Evolutionary conservation across 2,888 invertebrate species (phyloP).

Genomic region (Microdon myrmicae): DNA sequence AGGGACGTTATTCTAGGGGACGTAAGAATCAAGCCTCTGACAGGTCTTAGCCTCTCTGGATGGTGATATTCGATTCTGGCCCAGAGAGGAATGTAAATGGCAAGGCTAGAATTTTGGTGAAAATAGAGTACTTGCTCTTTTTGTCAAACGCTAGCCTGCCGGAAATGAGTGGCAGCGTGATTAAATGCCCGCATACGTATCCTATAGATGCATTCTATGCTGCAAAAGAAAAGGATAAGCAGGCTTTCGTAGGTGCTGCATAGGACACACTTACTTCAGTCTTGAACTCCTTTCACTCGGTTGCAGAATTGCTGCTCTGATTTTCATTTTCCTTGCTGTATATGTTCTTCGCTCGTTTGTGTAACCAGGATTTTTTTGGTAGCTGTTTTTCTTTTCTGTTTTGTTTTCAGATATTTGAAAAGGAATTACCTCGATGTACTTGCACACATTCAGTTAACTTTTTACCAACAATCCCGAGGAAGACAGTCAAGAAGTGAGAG

Average conservation of each 20-base stretch:
- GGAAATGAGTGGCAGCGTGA: constrained; percentile 28
- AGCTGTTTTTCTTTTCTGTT: constrained; percentile 9
- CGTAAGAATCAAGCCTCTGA: constrained; percentile 44
- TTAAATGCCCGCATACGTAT: too few relatives aligned
- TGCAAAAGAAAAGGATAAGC: too few relatives aligned
- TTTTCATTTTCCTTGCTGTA: too few relatives aligned
- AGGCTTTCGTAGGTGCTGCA: too few relatives aligned
- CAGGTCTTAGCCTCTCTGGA: constrained; percentile 31
- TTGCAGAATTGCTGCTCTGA: too few relatives aligned
- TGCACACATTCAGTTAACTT: not conserved
- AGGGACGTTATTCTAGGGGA: constrained; percentile 38
- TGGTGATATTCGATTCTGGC: constrained; percentile 30
- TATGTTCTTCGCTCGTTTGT: constrained; percentile 9
- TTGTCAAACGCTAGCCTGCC: constrained; percentile 8
- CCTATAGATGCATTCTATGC: too few relatives aligned
- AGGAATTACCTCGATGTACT: too few relatives aligned
- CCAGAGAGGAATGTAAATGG: too few relatives aligned
- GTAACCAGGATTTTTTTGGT: constrained; percentile 14
- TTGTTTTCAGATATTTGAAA: constrained; percentile 5
- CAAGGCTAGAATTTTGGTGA: too few relatives aligned
- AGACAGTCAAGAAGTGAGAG: constrained; percentile 39
- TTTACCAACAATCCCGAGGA: constrained; percentile 2
- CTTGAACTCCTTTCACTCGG: too few relatives aligned
- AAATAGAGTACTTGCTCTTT: constrained; percentile 10
- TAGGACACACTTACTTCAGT: too few relatives aligned